These are phyloP conservation scores for Agriopis leucophaearia DNA, from an alignment of 2,888 invertebrate species.

Conservation along the genomic window DNA sequence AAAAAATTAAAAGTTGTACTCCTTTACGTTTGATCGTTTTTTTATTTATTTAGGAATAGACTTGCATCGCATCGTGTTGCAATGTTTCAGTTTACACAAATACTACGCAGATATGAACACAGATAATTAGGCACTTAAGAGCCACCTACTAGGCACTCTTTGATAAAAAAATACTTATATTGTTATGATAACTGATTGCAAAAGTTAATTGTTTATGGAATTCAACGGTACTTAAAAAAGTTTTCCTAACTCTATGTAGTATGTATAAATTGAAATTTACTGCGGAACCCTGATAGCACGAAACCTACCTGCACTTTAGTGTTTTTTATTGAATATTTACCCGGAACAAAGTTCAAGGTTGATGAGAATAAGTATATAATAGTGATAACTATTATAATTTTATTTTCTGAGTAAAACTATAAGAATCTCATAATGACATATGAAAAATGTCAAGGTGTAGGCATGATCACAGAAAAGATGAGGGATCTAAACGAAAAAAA, in stretches of 20 bases:
- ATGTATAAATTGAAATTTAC: background rate
- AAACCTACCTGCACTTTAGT: background rate
- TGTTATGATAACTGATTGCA: background rate
- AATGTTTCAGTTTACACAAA: too few relatives aligned
- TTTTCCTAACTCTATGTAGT: too few relatives aligned
- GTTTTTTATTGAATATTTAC: background rate
- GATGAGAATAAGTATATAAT: background rate
- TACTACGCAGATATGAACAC: too few relatives aligned
- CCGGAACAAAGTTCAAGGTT: slow-evolving; percentile 19
- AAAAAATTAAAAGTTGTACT: too few relatives aligned
- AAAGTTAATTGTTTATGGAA: background rate
- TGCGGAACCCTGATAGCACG: background rate
- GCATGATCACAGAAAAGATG: too few relatives aligned
- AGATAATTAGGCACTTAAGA: too few relatives aligned
- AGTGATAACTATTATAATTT: background rate
- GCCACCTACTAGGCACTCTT: too few relatives aligned
- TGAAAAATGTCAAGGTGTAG: background rate
- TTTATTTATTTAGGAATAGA: too few relatives aligned
- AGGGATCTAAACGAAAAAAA: too few relatives aligned
- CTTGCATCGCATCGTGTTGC: too few relatives aligned
- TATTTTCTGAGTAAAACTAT: slow-evolving; percentile 1
- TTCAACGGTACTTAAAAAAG: background rate
- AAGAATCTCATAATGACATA: background rate
- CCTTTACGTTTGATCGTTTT: too few relatives aligned
- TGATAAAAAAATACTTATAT: too few relatives aligned